Base-by-base conservation (phyloP, 2,797 vertebrate genomes). In the Pseudocheirus occidentalis region DNA sequence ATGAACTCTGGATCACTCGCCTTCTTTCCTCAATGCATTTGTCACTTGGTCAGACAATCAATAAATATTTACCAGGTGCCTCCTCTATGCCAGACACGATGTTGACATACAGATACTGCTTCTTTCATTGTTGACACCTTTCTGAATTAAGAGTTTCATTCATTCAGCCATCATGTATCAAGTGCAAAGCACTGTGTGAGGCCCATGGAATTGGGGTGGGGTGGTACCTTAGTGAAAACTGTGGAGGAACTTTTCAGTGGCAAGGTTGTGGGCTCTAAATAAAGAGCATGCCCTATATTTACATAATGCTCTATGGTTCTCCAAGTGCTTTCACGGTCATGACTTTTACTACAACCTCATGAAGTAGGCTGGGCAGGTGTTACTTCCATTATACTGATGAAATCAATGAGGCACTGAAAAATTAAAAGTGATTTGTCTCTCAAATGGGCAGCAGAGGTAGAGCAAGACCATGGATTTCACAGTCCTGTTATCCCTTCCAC, bases 391-490 rank as follows among this genome's bases (percentile, higher is more conserved):
- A 27, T 27, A 46, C 21, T 40, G n/a, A 40, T 81, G n/a, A 24
- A 40, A 40, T 81, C n/a, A 50, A 46, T 6, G 40, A 28, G 40
- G 73, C 21, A 50, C n/a, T 10, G 21, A 27, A 87, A 24, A 87
- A 50, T 28, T 87, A 46, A 50, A 46, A 50, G 0, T 87, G 73
- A 87, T 10, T 73, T 40, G 40, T 16, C 59, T 16, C 34, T 5
- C 16, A n/a, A 73, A 40, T 73, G 34, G n/a, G 16, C 16, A 18
- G 34, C 29, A n/a, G 62, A 73, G 34, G 34, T 40, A 73, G 1
- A 40, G 14, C 16, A 18, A 6, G 34, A n/a, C 16, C 0, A 0
- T 14, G 1, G 34, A 18, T 16, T 40, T 40, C 28, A 0, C 16
- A n/a, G 34, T 18, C 4, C 34, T n/a, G 14, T 73, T 21, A 34